phyloP scores from a whole-genome alignment of 2,797 vertebrate species.

The Vultur gryphus region DNA sequence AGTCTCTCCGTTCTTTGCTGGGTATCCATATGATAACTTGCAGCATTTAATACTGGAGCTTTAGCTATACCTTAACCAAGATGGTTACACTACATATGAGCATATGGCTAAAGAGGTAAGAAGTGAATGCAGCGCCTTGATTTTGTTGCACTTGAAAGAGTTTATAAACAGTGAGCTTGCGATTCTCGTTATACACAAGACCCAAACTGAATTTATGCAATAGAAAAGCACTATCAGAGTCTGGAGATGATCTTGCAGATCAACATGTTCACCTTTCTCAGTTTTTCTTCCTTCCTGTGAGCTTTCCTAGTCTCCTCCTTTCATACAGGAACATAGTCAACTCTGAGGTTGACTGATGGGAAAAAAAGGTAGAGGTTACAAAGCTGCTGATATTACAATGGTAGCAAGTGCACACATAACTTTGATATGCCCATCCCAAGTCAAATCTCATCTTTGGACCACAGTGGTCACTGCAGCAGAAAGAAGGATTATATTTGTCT shows the following conservation, averaged over 20 bases:
- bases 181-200: fast-evolving
- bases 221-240: neutral
- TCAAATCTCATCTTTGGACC: neutral
- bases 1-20: neutral
- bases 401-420: neutral
- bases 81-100: too few species aligned
- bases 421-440: neutral
- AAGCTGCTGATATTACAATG: neutral
- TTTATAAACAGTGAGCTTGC: neutral
- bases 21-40: neutral
- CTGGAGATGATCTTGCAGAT: neutral
- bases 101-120: neutral
- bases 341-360: neutral
- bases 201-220: neutral
- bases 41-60: neutral
- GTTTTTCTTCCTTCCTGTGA: neutral
- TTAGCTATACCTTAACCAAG: neutral
- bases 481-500: neutral
- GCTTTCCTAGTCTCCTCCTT: neutral
- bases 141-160: neutral
- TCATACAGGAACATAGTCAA: neutral
- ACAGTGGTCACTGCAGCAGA: neutral
- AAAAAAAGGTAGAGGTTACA: neutral
- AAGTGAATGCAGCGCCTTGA: neutral
- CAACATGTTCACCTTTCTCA: neutral